phyloP scores from a whole-genome alignment of 2,113 vertebrate species.

The Aythya baeri region DNA sequence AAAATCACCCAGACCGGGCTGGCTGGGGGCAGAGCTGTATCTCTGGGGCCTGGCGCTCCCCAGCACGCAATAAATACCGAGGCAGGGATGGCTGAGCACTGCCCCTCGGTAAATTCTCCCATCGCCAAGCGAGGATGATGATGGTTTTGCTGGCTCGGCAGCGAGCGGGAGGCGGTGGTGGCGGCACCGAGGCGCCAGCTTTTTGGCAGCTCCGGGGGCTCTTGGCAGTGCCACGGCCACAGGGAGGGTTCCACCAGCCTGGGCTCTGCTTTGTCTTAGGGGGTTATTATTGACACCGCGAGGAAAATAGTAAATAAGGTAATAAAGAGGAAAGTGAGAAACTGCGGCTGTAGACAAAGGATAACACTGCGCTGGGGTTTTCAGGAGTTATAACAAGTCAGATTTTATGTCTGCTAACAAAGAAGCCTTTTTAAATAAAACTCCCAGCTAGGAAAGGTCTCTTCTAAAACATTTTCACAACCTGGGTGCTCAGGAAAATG shows the following conservation, averaged over 20 bases:
- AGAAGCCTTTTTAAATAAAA: not conserved
- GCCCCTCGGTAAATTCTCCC: not conserved
- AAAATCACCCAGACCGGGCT: not conserved
- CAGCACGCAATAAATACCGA: not conserved
- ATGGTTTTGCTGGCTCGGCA: no score
- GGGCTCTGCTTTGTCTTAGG: not conserved
- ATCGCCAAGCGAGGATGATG: not conserved
- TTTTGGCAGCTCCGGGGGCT: no score
- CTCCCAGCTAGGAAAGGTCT: fast-evolving
- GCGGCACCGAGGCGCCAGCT: not conserved
- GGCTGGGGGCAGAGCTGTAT: not conserved
- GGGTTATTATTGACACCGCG: no score
- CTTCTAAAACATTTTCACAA: not conserved
- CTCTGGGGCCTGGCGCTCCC: not conserved
- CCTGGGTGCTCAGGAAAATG: not conserved
- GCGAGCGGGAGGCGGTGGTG: no score
- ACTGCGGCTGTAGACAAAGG: not conserved
- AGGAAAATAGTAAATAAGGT: not conserved
- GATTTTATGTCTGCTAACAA: not conserved
- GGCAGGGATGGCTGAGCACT: not conserved
- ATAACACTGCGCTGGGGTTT: not conserved
- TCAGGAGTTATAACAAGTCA: not conserved
- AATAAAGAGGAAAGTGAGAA: not conserved
- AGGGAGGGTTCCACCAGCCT: no score
- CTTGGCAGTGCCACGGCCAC: no score